These are phyloP conservation scores for Heloderma charlesbogerti DNA, from an alignment of 2,113 vertebrate species.

Conservation along the genomic window DNA sequence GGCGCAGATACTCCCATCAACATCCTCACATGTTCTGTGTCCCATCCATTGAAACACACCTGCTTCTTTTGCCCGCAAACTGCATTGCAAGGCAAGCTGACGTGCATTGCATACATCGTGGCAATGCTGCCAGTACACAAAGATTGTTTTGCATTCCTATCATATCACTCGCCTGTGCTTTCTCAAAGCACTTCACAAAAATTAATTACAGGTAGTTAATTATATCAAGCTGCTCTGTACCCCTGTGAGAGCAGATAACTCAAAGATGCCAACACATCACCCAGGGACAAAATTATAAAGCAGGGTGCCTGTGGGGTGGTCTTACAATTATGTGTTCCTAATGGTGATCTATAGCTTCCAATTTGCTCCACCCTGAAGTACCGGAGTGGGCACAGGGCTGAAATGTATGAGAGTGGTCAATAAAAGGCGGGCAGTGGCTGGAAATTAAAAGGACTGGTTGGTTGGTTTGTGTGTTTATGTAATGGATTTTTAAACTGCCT, in stretches of 20 bases:
- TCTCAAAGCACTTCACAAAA: constrained; percentile 49
- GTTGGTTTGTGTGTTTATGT: neutral
- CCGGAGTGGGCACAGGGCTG: neutral
- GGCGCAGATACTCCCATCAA: neutral
- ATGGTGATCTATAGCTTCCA: constrained; percentile 13
- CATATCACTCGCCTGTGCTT: constrained; percentile 54
- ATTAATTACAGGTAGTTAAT: constrained; percentile 70
- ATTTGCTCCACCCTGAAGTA: neutral
- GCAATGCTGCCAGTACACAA: neutral
- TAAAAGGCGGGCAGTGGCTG: neutral
- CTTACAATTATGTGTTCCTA: constrained; percentile 30
- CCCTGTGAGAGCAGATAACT: constrained; percentile 41
- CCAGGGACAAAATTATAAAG: neutral
- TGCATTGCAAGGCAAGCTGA: neutral
- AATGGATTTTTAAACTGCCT: neutral
- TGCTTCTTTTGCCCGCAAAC: neutral
- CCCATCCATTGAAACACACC: neutral
- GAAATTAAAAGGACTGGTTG: neutral
- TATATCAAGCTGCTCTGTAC: constrained; percentile 32
- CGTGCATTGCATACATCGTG: neutral
- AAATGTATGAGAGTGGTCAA: neutral
- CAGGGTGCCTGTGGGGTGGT: constrained; percentile 5
- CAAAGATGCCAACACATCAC: neutral
- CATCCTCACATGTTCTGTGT: neutral
- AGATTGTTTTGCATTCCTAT: constrained; percentile 29